Evolutionary conservation across 2,113 vertebrate species (phyloP), one percentile per base, ranked within the genome.

Genomic region (Camelus bactrianus): DNA sequence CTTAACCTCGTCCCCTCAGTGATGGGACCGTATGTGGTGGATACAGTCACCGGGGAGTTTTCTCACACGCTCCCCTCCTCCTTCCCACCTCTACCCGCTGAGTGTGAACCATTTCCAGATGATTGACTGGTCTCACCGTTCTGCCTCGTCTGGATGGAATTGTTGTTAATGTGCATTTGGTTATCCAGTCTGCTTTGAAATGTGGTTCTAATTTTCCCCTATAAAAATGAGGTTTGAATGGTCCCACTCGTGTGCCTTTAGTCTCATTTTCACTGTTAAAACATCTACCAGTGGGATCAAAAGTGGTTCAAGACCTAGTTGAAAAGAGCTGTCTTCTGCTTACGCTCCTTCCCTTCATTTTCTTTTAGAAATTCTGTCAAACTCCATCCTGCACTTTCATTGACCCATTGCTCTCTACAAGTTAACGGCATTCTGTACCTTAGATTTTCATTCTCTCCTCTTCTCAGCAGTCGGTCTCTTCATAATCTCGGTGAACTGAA

Each of bases 151-250:
- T 19, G 56, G 72, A 46, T 62, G 22, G 24, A 72, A 13, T 58
- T 75, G 42, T 28, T n/a, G 30, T 38, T 20, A 11, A 9, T 24
- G 7, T 80, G n/a, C 17, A 24, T 83, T 85, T 56, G 17, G 48
- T 67, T 69, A 35, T 42, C 54, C 42, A 62, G 28, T 83, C 67
- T 84, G 60, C 95, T 96, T 64, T 94, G 46, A 89, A 95, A 83
- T 42, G 35, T 13, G 3, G 4, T 38, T 93, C 67, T 80, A 1
- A 58, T 80, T 83, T 69, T 89, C 56, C 13, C 26, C 46, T 15
- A 7, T 38, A 32, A 89, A 91, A 73, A 52, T n/a, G 32, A 82
- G 35, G 48, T 12, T 72, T 62, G 30, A 3, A 50, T 35, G 42
- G 10, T 3, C 35, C 54, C 32, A 26, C 15, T 77, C 84, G 11